A percentile compares a stretch with the other conserved stretches of the same genome.
Evolutionary conservation across 2,797 vertebrate species (phyloP).

Genomic region (Hyperoplus immaculatus): DNA sequence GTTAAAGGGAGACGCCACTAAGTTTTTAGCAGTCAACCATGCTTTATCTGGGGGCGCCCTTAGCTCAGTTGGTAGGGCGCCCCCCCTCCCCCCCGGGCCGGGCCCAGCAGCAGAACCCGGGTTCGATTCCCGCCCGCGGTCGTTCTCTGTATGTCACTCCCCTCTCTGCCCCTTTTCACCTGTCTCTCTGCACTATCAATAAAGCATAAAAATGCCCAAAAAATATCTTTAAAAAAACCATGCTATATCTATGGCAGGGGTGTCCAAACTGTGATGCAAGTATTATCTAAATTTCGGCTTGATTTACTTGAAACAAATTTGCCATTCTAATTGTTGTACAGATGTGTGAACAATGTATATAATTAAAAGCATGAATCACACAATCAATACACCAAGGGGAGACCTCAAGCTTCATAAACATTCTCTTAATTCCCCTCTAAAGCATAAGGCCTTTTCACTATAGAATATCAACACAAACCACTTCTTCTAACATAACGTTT

Average conservation of each 20-base stretch:
- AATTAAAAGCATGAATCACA: neutral
- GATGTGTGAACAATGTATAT: neutral
- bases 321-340: neutral
- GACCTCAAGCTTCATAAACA: no score
- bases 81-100: neutral
- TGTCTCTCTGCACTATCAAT: no score
- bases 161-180: no score
- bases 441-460: neutral
- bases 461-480: neutral
- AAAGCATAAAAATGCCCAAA: neutral
- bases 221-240: no score
- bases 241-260: no score
- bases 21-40: constrained; percentile 4
- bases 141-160: no score
- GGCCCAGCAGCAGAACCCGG: neutral
- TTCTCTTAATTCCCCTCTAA: neutral
- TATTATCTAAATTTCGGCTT: neutral
- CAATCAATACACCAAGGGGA: neutral
- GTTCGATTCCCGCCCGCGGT: no score
- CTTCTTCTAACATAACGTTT: neutral
- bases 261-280: no score
- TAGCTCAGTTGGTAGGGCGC: neutral
- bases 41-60: neutral
- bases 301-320: neutral
- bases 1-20: constrained; percentile 7